Evolutionary conservation across 2,113 vertebrate species (phyloP).

Genomic region (Pollimyrus isidori): DNA sequence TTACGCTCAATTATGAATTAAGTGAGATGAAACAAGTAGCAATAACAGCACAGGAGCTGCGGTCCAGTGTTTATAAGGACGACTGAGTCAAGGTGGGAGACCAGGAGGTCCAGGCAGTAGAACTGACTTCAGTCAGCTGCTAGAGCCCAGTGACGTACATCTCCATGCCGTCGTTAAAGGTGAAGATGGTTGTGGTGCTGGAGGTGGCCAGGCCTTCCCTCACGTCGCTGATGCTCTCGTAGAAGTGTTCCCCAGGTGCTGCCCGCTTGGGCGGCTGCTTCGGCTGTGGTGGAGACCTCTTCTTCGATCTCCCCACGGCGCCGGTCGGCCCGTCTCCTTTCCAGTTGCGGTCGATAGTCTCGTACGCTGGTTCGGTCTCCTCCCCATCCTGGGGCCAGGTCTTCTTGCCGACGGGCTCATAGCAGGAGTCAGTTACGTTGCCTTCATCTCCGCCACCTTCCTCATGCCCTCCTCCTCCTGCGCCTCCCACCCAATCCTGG

Average conservation of each 20-base stretch:
- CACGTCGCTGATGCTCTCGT: slow-evolving; percentile 63
- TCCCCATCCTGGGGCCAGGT: slow-evolving; percentile 45
- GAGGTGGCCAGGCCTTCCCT: slow-evolving; percentile 55
- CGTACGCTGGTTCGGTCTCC: slow-evolving; percentile 57
- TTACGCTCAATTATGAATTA: neutral
- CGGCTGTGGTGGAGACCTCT: slow-evolving; percentile 37
- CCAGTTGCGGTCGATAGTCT: slow-evolving; percentile 55
- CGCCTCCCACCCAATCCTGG: slow-evolving; percentile 15
- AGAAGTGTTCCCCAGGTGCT: slow-evolving; percentile 61
- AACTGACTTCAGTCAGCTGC: neutral
- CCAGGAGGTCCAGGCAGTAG: neutral
- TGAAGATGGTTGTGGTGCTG: slow-evolving; percentile 68
- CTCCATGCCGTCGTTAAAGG: slow-evolving; percentile 71
- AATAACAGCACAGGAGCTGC: slow-evolving; percentile 1
- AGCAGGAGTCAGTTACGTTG: slow-evolving; percentile 58
- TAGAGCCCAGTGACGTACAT: slow-evolving; percentile 71
- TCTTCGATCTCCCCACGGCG: slow-evolving; percentile 53
- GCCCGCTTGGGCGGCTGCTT: slow-evolving; percentile 35
- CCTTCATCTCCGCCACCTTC: slow-evolving; percentile 43
- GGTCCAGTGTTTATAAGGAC: neutral
- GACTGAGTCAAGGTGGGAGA: neutral
- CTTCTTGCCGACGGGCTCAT: slow-evolving; percentile 56
- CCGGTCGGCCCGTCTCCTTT: slow-evolving; percentile 51
- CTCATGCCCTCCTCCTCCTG: slow-evolving; percentile 25
- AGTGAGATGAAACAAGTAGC: neutral